Percentiles rank a stretch among this genome's conserved stretches.
phyloP scores from a whole-genome alignment of 1,140 invertebrate genomes.

The Halictus rubicundus region DNA sequence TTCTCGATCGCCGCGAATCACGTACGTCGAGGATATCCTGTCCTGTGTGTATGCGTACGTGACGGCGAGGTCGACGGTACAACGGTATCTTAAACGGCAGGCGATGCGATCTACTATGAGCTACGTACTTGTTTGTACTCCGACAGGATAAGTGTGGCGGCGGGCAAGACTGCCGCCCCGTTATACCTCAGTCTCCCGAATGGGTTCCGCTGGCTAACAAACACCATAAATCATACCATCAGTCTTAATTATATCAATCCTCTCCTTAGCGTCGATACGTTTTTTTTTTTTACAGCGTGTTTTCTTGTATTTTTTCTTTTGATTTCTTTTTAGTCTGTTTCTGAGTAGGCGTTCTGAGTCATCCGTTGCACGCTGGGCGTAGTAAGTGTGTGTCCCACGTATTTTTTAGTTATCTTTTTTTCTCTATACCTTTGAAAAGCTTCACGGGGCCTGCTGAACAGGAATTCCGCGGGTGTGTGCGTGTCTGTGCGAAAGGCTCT shows the following conservation, averaged over 20 bases:
- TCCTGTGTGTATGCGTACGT: conserved; percentile 55
- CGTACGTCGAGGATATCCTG: conserved; percentile 64
- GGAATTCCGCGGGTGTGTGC: background rate
- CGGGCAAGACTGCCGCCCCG: conserved; percentile 79
- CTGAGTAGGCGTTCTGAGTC: conserved; percentile 29
- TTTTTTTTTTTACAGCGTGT: conserved; percentile 39
- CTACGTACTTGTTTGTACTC: conserved; percentile 85
- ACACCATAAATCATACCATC: conserved; percentile 80
- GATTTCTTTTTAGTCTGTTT: background rate
- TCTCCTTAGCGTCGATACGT: conserved; percentile 45
- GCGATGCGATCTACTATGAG: conserved; percentile 79
- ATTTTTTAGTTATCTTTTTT: background rate
- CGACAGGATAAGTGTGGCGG: conserved; percentile 82
- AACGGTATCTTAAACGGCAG: conserved; percentile 77
- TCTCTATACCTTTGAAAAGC: background rate
- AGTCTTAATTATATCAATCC: conserved; percentile 69
- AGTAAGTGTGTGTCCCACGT: conserved; percentile 6
- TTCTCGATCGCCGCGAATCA: conserved; percentile 50
- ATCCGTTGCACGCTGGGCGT: conserved; percentile 7
- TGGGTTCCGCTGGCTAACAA: conserved; percentile 87
- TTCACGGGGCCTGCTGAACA: background rate
- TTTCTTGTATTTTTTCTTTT: background rate
- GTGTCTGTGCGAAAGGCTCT: background rate
- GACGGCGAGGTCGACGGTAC: conserved; percentile 70
- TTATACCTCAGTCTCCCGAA: conserved; percentile 85